Evolutionary conservation across 2,797 vertebrate species (phyloP), one percentile per base, ranked within the genome.

Genomic region (Phrynocephalus vlangalii): DNA sequence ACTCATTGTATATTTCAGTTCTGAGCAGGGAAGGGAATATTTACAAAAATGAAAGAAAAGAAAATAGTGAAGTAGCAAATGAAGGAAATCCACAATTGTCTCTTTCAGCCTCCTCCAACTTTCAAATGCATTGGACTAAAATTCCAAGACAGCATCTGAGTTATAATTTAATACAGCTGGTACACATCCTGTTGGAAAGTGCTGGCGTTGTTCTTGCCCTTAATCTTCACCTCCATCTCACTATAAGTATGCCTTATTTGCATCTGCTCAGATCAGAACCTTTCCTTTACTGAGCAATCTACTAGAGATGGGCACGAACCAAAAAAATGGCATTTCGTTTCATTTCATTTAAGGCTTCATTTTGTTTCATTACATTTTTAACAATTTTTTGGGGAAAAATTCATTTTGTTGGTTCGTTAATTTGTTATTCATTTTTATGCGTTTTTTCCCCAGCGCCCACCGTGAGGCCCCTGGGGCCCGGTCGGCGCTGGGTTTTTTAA

Each of bases 51-150:
- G 38, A 44, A 44, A 44, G 38, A 44, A 22, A 91, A 87, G n/a
- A 89, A 89, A 79, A 7, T 89, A 79, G 2, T 38, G 60, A 6
- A n/a, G 22, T 28, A 82, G 0, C 30, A 92, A 30, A 48, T 26
- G 44, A 79, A 33, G 9, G 67, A 44, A 91, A 63, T 26, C 52
- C 76, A 6, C 18, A 56, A 79, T 87, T 84, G 9, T 52, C 24
- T 77, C 28, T 48, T 24, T 77, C 44, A 13, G 11, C 71, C 6
- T 44, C 9, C 18, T 20, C 33, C 38, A 75, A 11, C 30, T 20
- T 75, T 18, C 38, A 38, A 11, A 75, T 22, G 20, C 22, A 20
- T 56, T 75, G 33, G 16, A 20, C 72, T 44, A 44, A 16, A 73
- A 18, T 20, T 73, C 15, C 71, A 4, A 33, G 7, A 52, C 52